Evolutionary conservation across 2,113 vertebrate genomes (phyloP).

Genomic region (Oceanites oceanicus): DNA sequence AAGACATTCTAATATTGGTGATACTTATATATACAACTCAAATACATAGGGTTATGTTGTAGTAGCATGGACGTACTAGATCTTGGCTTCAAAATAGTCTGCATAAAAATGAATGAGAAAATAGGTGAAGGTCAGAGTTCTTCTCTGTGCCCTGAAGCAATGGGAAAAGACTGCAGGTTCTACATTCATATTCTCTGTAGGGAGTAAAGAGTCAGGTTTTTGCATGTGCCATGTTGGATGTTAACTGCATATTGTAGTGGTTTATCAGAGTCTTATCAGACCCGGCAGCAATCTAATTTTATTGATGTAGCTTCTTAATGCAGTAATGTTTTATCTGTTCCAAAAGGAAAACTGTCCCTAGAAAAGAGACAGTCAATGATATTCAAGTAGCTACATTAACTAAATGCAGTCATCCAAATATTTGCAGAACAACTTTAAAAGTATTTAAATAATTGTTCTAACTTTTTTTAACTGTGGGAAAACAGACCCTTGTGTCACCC

Average conservation of each 20-base stretch:
- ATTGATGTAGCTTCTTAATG: neutral
- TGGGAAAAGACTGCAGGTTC: neutral
- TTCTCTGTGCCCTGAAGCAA: neutral
- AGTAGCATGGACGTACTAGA: neutral
- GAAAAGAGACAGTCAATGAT: neutral
- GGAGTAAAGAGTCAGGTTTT: neutral
- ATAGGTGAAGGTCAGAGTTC: neutral
- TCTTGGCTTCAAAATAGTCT: neutral
- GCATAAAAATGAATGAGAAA: neutral
- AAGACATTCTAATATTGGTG: neutral
- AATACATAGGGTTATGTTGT: neutral
- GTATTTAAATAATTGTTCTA: neutral
- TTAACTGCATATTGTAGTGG: neutral
- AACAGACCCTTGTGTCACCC: neutral
- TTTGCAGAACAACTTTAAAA: neutral
- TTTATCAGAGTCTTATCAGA: neutral
- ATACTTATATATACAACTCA: neutral
- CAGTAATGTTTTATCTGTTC: neutral
- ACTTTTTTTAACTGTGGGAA: neutral
- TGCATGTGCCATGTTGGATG: neutral
- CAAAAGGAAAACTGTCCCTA: neutral
- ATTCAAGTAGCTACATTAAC: neutral
- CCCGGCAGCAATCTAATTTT: neutral
- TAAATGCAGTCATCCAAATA: neutral
- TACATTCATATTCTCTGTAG: neutral